Evolutionary conservation across 2,113 vertebrate genomes (phyloP).

Genomic region (Ellobius talpinus): DNA sequence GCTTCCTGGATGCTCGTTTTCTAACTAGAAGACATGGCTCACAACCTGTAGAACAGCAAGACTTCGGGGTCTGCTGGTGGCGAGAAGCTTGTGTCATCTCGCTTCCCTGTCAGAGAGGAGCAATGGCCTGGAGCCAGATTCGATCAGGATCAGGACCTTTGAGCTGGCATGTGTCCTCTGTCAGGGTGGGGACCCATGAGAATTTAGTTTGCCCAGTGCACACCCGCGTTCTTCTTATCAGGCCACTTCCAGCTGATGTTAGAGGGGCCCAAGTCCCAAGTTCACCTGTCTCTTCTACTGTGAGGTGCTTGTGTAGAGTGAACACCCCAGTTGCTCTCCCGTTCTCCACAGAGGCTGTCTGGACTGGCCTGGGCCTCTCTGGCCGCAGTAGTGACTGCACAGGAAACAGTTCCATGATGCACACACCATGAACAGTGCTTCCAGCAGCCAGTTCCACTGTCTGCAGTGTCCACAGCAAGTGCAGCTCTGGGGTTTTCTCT

Average conservation of each 20-base stretch:
- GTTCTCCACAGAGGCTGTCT: not conserved
- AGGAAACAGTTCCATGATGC: not conserved
- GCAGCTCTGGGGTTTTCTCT: conserved; percentile 47
- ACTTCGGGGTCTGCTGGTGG: not conserved
- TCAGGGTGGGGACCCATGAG: not conserved
- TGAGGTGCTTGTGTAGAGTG: not conserved
- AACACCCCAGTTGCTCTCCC: not conserved
- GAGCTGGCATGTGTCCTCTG: not conserved
- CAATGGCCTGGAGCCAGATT: not conserved
- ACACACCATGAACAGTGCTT: accelerated
- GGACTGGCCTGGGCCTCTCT: not conserved
- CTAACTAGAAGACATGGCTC: not conserved
- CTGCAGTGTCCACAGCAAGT: not conserved
- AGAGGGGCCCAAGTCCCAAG: not conserved
- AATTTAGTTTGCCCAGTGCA: not conserved
- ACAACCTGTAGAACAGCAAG: not conserved
- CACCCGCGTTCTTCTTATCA: not conserved
- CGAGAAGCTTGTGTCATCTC: not conserved
- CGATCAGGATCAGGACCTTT: not conserved
- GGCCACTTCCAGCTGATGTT: not conserved
- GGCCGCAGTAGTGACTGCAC: not conserved
- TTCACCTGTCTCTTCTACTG: not conserved
- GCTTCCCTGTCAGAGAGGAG: not conserved
- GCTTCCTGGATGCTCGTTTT: not conserved
- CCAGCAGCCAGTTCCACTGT: not conserved